Evolutionary conservation across 2,888 invertebrate genomes (phyloP), one percentile per base, ranked within the genome.

Genomic region (Torymus texanus): DNA sequence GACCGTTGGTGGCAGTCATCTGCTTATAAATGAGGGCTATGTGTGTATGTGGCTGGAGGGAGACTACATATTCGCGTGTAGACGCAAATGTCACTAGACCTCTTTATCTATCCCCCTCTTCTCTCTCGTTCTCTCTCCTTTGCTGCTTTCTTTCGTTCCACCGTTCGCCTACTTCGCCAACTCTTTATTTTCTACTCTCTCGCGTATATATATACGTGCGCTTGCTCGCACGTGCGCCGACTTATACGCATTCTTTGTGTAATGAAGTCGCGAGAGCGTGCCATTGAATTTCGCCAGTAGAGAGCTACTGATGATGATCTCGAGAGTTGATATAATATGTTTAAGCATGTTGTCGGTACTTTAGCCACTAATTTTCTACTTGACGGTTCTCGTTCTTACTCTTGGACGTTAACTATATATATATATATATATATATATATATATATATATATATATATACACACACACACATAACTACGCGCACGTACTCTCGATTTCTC

Each of bases 1-100:
- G 88, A 88, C 90, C 89, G 90, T 90, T 89, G 88, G 86, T 85
- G 85, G 86, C 86, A 86, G 86, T 88, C 88, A 87, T 87, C 86
- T 87, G 85, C 86, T 85, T 84, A 74, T 82, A 85, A 85, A 85
- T 83, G 84, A 84, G 85, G 84, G 81, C 8, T 56, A 63, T 21
- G 12, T 12, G 56, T 68, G 63, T 50, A 50, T 41, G 29, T 11
- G 63, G 5, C 29, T 14, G 18, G 59, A 58, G 78, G 62, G 63
- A 62, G 51, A 58, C 50, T 55, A 55, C 24, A 72, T 80, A 76
- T 67, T 72, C 78, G 68, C 50, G 55, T 13, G 41, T 8, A 41
- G 41, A 8, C n/a, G 24, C 65, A 18, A 65, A 84, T 84, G 85
- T 86, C 86, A 83, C 82, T 84, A 82, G 74, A 81, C 61, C 81